Percentiles rank a stretch among this genome's conserved stretches.
Conservation (phyloP, 1,140 invertebrate genomes). For the Panonychus citri region DNA sequence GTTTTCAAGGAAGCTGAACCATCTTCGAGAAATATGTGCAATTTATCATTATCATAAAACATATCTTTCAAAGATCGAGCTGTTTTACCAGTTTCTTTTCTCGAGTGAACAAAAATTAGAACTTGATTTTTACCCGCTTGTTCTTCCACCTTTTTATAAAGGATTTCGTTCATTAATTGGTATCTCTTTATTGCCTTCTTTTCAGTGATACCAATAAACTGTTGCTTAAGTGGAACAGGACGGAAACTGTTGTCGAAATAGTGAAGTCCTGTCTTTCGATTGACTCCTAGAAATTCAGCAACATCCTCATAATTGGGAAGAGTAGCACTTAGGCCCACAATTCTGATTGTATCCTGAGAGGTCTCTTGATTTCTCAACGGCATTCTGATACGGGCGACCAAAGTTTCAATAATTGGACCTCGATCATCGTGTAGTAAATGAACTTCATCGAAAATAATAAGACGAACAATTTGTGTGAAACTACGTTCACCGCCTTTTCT, state of each 20-base stretch:
- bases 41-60: slow-evolving; percentile 90
- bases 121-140: slow-evolving; percentile 93
- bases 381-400: slow-evolving; percentile 84
- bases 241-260: slow-evolving; percentile 96
- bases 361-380: slow-evolving; percentile 74
- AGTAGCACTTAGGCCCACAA: slow-evolving; percentile 89
- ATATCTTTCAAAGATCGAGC: slow-evolving; percentile 82
- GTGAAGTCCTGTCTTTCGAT: slow-evolving; percentile 55
- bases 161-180: slow-evolving; percentile 98
- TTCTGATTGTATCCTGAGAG: slow-evolving; percentile 78
- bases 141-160: slow-evolving; percentile 98
- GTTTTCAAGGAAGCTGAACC: slow-evolving; percentile 94
- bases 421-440: slow-evolving; percentile 96
- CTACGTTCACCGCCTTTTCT: slow-evolving; percentile 89
- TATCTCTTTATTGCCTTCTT: slow-evolving; percentile 95
- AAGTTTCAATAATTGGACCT: slow-evolving; percentile 84
- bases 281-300: slow-evolving; percentile 73
- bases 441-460: slow-evolving; percentile 95
- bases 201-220: slow-evolving; percentile 97
- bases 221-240: slow-evolving; percentile 90
- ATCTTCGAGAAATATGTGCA: slow-evolving; percentile 81
- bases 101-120: slow-evolving; percentile 90
- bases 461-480: slow-evolving; percentile 78
- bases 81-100: slow-evolving; percentile 96
- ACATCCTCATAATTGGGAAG: slow-evolving; percentile 96